Evolutionary conservation across 2,797 vertebrate species (phyloP), one percentile per base, ranked within the genome.

Genomic region (Cossypha caffra): DNA sequence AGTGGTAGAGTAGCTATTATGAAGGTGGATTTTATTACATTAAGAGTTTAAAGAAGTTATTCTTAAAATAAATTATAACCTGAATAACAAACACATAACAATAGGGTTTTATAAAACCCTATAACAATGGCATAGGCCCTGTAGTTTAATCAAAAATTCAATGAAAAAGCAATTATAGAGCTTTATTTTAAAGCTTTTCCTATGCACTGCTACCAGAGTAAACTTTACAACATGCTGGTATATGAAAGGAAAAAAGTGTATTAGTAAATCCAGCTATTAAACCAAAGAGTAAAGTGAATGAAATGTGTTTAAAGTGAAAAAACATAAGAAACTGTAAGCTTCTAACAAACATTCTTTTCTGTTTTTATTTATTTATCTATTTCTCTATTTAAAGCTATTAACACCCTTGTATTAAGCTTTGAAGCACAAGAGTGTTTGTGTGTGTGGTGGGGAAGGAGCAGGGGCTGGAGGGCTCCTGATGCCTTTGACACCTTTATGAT

Each of bases 401-500:
- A 11, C 11, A 48, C 45, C 18, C 31, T 40, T 31, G 10, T 10
- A 7, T 21, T 20, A 19, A 79, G 48, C 25, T 76, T 43, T 2
- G 4, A 45, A 61, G 61, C 7, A 25, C 16, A 16, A 7, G 40
- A 16, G 40, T 16, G 40, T 13, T 16, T 4, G 16, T 25, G 29
- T 11, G 24, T 31, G 47, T 28, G 58, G 19, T 26, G 37, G 59
- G 48, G 48, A 42, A 40, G 73, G n/a, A 86, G 51, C 47, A 28
- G 13, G 40, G 74, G 5, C 33, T 52, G 59, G 12, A 38, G 78
- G 40, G 17, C 7, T 82, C 85, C 61, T 17, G 38, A 1, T 8
- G 19, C 4, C 50, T 68, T 50, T 63, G 51, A 1, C 13, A 1
- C 6, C 29, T n/a, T 51, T 4, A 1, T 1, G 25, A 4, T 6